Evolutionary conservation across 2,888 invertebrate genomes (phyloP), one percentile per base, ranked within the genome.

Genomic region (Diplazon laetatorius): DNA sequence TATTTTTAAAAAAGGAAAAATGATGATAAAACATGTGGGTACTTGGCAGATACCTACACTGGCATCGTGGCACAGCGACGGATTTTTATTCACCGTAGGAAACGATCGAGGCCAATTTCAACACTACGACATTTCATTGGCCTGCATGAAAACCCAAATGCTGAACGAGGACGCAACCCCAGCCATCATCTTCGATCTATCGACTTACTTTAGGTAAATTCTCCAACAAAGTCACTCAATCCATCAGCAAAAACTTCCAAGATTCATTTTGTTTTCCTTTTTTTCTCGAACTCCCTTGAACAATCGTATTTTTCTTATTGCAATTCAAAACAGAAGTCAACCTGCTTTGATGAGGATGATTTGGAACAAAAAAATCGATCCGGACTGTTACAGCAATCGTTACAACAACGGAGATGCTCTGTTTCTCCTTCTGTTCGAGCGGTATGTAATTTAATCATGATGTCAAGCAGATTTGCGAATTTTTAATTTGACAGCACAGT

Each of bases 51-150:
- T 94, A 83, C 95, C 96, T 22, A 93, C 94, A 35, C 91, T 94
- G 80, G 93, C 94, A 42, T 92, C 93, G 39, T 96, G 96, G 96
- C 95, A 96, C 88, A 93, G 93, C 20, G 93, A 94, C 82, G 95
- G 95, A 37, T 94, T 94, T 37, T 87, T 96, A 70, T 92, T 95
- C 25, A 92, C 94, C 76, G 93, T 95, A 22, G 93, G 94, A 42
- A 95, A 95, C 87, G 94, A 95, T 84, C 92, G 94, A 78, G 95
- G 95, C 4, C 95, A 95, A 86, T 91, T 96, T 76, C 95, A 96
- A 90, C 94, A 95, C 87, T 96, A 94, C 87, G 96, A 96, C 87
- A 92, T 95, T 80, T 94, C 96, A 1, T 91, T 96, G 74, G 93
- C 94, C 22, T 93, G 94, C 71, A 91, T 96, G 57, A 94, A 93